These are phyloP conservation scores for Microhierax caerulescens DNA, from an alignment of 2,797 vertebrate genomes.

Conservation along the genomic window DNA sequence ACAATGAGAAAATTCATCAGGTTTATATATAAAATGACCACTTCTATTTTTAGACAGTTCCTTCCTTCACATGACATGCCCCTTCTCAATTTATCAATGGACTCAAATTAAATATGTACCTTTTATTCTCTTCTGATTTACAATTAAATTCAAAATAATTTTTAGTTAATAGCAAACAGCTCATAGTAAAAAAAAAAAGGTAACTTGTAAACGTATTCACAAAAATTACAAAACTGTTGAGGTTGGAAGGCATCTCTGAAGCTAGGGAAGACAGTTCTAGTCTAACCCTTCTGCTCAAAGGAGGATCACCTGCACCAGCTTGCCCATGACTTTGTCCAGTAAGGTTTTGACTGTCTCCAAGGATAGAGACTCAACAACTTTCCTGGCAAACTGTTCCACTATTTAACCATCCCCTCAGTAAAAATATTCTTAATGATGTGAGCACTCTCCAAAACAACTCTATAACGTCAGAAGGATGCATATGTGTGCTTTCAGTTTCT, in stretches of 20 bases:
- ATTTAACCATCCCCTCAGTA: background rate
- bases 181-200: background rate
- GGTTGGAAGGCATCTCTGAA: background rate
- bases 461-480: background rate
- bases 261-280: fast-evolving
- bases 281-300: background rate
- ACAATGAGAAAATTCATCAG: background rate
- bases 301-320: background rate
- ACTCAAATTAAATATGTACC: background rate
- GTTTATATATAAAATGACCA: background rate
- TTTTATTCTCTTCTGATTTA: background rate
- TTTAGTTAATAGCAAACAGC: background rate
- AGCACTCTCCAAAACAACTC: background rate
- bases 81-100: background rate
- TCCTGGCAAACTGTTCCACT: background rate
- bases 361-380: background rate
- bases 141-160: background rate
- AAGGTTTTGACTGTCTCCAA: background rate
- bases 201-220: background rate
- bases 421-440: background rate
- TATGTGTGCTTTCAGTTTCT: background rate
- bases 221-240: background rate
- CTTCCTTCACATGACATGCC: background rate
- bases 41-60: background rate
- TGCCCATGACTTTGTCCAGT: background rate